phyloP scores from a whole-genome alignment of 2,797 vertebrate species.

The Leptoclinus maculatus region DNA sequence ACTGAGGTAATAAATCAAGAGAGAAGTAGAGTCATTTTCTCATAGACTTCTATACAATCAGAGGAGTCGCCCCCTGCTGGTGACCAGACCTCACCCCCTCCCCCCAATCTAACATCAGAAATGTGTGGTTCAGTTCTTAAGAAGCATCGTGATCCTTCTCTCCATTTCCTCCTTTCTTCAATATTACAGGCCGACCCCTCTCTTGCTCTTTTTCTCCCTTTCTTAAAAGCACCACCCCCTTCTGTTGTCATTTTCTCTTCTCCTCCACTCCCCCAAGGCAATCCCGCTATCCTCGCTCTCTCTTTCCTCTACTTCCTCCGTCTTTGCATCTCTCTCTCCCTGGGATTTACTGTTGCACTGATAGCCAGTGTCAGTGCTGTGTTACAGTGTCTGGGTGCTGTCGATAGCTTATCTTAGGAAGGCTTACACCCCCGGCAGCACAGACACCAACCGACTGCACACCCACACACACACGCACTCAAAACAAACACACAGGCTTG shows the following conservation, averaged over 20 bases:
- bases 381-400: slow-evolving; percentile 61
- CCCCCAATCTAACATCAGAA: too few relatives aligned
- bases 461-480: background rate
- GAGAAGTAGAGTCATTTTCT: too few relatives aligned
- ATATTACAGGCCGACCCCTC: background rate
- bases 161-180: background rate
- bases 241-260: background rate
- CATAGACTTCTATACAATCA: too few relatives aligned
- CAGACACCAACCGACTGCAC: slow-evolving; percentile 7
- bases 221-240: background rate
- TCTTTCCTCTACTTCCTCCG: background rate
- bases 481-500: background rate
- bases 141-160: background rate
- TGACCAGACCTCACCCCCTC: too few relatives aligned
- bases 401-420: slow-evolving; percentile 62
- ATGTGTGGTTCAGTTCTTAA: too few relatives aligned
- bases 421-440: slow-evolving; percentile 48
- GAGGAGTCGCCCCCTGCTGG: too few relatives aligned
- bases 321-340: background rate
- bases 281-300: background rate
- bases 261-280: background rate
- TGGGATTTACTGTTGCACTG: slow-evolving; percentile 22
- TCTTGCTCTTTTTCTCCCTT: background rate
- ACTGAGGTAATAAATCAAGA: too few relatives aligned
- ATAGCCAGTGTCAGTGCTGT: slow-evolving; percentile 43